Evolutionary conservation across 2,888 invertebrate genomes (phyloP).

Genomic region (Parnassius apollo): DNA sequence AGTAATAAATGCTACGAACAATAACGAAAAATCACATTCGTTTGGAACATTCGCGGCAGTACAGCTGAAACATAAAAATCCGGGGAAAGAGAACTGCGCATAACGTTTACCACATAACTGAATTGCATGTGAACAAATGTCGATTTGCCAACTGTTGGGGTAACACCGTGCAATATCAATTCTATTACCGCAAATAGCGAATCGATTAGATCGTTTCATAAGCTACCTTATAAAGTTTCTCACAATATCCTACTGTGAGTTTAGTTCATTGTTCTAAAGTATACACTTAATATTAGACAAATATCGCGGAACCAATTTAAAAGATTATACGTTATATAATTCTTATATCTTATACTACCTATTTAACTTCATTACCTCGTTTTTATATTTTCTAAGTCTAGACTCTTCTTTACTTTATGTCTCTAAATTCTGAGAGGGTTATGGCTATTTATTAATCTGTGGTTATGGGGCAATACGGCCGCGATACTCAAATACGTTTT

Average conservation of each 20-base stretch:
- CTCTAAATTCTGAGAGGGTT: too few species aligned
- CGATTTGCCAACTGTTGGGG: slow-evolving; percentile 5
- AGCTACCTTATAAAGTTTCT: slow-evolving; percentile 43
- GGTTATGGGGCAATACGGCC: too few species aligned
- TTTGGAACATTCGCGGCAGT: background rate
- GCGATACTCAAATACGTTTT: too few species aligned
- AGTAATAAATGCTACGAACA: slow-evolving; percentile 2
- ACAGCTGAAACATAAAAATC: slow-evolving; percentile 11
- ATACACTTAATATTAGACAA: background rate
- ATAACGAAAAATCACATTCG: slow-evolving; percentile 8
- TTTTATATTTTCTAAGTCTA: too few species aligned
- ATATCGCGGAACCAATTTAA: too few species aligned
- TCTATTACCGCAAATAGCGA: slow-evolving; percentile 15
- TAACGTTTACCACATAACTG: slow-evolving; percentile 8
- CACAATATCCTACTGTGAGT: slow-evolving; percentile 43
- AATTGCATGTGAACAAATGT: slow-evolving; percentile 8
- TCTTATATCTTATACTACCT: too few species aligned
- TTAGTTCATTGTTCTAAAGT: slow-evolving; percentile 49
- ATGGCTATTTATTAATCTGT: too few species aligned
- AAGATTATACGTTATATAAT: too few species aligned
- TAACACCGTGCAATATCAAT: slow-evolving; percentile 10
- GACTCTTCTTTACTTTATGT: too few species aligned
- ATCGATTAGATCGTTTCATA: slow-evolving; percentile 60
- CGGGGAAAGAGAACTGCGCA: slow-evolving; percentile 4
- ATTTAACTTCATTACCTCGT: too few species aligned